Evolutionary conservation across 2,888 invertebrate genomes (phyloP), one percentile per base, ranked within the genome.

Genomic region (Papilio gigon): DNA sequence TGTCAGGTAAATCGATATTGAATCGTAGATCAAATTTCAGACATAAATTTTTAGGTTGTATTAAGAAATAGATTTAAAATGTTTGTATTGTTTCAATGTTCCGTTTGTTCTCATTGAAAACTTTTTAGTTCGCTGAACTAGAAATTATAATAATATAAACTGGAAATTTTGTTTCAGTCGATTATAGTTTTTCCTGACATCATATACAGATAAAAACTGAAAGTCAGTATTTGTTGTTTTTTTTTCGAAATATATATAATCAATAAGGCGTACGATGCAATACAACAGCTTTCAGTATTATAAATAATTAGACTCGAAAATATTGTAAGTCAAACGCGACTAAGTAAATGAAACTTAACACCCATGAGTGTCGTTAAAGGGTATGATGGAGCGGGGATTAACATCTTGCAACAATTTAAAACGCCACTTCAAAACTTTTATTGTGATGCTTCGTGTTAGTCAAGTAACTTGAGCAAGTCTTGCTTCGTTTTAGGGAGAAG

Each of bases 401-500:
- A 53, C 50, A n/a, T 53, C 50, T 53, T 53, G 50, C 27, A 53
- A 53, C 50, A 53, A n/a, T 53, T 53, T 53, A 53, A 53, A 53
- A 53, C n/a, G n/a, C 14, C 50, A 27, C 50, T 53, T 27, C 14
- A 27, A n/a, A 27, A 53, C 50, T 27, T 53, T 53, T 53, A 53
- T 53, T 53, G 50, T 47, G 25, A 4, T 47, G 17, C 47, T 17
- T n/a, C 1, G 11, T 14, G 25, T 27, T 5, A 25, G 14, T 27
- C 14, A 53, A 14, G 25, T 14, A 14, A 50, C 27, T 50, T 50
- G 50, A 50, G 14, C 14, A 50, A 25, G 11, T 22, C 47, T 22
- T 47, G 25, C 47, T 25, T 25, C 22, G 12, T 47, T 47, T 40
- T 40, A 40, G 11, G n/a, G n/a, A n/a, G n/a, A n/a, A n/a, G 12